Evolutionary conservation across 2,888 invertebrate species (phyloP), one percentile per base, ranked within the genome.

Genomic region (Antitype chi): DNA sequence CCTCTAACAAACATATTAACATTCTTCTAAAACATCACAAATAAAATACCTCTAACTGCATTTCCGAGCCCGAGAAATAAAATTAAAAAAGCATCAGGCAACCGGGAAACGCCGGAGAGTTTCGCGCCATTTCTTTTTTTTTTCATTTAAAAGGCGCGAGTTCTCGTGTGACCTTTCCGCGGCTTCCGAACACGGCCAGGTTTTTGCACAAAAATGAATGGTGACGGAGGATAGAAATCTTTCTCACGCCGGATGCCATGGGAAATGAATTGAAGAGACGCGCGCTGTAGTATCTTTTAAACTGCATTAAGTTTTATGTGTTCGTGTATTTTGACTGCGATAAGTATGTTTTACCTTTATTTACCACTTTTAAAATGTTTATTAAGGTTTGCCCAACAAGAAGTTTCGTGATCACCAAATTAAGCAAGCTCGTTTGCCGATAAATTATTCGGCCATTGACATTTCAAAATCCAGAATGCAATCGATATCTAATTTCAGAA

Each of bases 151-250:
- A 92, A 90, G 82, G 89, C 78, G 88, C 87, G 80, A 88, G 91
- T 94, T 95, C 95, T 95, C 95, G 94, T 95, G 95, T 95, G 95
- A 96, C 94, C 94, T 94, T 94, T 92, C 89, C 90, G 89, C 82
- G 87, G 93, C 92, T 94, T 93, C 92, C 92, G 91, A 94, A 93
- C 90, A 90, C 89, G 88, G 84, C 86, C 87, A 85, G 85, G 91
- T 94, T 95, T 95, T 95, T 94, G 93, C 92, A 92, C 93, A 92
- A 94, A 94, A 94, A 94, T 94, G 93, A 94, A 95, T 94, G 92
- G 91, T 91, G 88, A 89, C 86, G 84, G 89, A 82, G 94, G 94
- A 95, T 95, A 95, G 94, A 94, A 93, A 95, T 95, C 94, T 95
- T 96, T 96, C 96, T 94, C 96, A 96, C 96, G 96, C 90, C 88